Base-by-base conservation (phyloP, 2,888 invertebrate genomes). In the Cephus pygmeus region DNA sequence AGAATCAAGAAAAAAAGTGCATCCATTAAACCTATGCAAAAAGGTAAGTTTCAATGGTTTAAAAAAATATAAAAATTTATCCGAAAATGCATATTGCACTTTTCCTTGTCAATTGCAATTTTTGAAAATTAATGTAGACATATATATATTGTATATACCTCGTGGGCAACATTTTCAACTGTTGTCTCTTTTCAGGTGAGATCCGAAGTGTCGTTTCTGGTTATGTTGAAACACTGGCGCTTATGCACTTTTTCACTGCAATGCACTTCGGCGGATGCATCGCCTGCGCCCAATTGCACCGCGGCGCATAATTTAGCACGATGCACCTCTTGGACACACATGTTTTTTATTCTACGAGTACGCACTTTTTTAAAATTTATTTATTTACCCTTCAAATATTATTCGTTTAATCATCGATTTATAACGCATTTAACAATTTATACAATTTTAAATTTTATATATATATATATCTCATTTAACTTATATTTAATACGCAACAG, bases 131-230 rank as follows among this genome's bases (percentile, higher is more conserved):
- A 56, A 6, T 56, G 1, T 9, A 56, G 15, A 56, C 0, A 56
- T 15, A 74, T 35, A 30, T n/a, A 33, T 73, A 33, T 31, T 31
- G 31, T 35, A 40, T 75, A 68, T 78, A 78, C 78, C 78, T 78
- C 75, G 69, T 78, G 73, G 73, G 68, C 35, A 78, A 75, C 78
- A 78, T 78, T 78, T 75, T 75, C 56, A 68, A 69, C 75, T 75
- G 78, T 40, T 75, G 69, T 75, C 74, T 78, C 73, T 68, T 78
- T 78, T 78, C 78, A 78, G 75, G 78, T 78, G 75, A 78, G 78
- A 75, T 78, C 78, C 69, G 71, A 75, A 75, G 78, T 75, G 69
- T 23, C 23, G 40, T 78, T 75, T 35, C 73, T 78, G 71, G 78
- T 56, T 31, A 68, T 73, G 75, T 68, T 78, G 78, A 75, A 78